Percentiles rank a stretch among this genome's conserved stretches.
These are phyloP conservation scores for Globodera rostochiensis DNA, from an alignment of 1,140 invertebrate species.

Conservation along the genomic window DNA sequence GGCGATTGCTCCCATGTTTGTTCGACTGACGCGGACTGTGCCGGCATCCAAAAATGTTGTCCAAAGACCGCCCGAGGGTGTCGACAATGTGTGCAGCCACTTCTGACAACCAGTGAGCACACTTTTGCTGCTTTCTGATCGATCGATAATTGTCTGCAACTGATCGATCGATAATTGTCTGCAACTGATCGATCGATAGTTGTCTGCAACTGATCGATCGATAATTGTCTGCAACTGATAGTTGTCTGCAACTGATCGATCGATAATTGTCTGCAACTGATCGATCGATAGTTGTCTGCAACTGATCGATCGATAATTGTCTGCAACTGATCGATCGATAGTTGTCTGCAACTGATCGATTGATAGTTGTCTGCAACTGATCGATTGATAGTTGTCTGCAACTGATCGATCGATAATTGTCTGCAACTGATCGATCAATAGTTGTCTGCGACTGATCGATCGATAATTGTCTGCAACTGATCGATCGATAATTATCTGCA, in stretches of 20 bases:
- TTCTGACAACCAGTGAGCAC: slow-evolving; percentile 26
- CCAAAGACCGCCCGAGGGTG: background rate
- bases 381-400: too few species aligned
- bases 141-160: too few species aligned
- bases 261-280: background rate
- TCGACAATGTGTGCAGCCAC: slow-evolving; percentile 24
- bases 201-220: too few species aligned
- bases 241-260: background rate
- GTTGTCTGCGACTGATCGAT: too few species aligned
- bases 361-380: too few species aligned
- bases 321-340: background rate
- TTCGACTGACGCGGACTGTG: background rate
- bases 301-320: too few species aligned
- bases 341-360: too few species aligned
- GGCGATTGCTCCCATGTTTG: slow-evolving; percentile 20
- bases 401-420: background rate
- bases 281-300: background rate
- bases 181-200: too few species aligned
- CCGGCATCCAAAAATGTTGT: slow-evolving; percentile 32
- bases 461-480: background rate
- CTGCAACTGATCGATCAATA: too few species aligned
- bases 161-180: background rate
- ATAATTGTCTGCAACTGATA: too few species aligned
- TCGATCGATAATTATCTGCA: background rate
- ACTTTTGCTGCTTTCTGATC: background rate